Evolutionary conservation across 2,888 invertebrate species (phyloP), one percentile per base, ranked within the genome.

Genomic region (Leucoptera coffeella): DNA sequence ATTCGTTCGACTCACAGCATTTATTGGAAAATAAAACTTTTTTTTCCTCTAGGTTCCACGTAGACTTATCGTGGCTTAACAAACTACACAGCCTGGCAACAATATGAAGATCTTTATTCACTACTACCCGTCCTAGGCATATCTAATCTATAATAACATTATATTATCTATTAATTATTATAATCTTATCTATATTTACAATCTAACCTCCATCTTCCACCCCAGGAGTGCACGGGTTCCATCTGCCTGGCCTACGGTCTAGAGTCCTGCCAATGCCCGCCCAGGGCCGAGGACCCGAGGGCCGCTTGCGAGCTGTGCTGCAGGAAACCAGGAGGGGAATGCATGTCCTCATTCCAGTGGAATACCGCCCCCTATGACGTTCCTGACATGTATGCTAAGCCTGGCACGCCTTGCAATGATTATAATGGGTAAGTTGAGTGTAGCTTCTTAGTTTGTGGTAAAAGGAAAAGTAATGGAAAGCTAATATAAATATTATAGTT

Each of bases 241-340:
- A 94, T 99, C 48, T 99, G 97, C 67, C 75, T 94, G 39, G 91
- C 91, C 4, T 95, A 95, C 51, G 92, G 93, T 8, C 75, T 97
- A 57, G 91, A 94, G 61, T 95, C 95, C 19, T 97, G 97, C 49
- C 93, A 93, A 55, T 93, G 93, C 53, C 80, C 83, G 38, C 81
- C 89, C 4, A 82, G 82, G 17, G 78, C 80, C 25, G 80, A 77
- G 39, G 91, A 92, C 41, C 78, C 84, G 35, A 88, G 87, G 15
- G 88, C 92, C 40, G 85, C 91, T 2, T 95, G 94, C 56, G 91
- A 93, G 60, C 75, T 94, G 34, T 95, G 95, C 56, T 95, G 95
- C 53, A 87, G 90, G 47, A 44, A 12, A 15, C 56, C 82, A 36
- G 90, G 88, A 20, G 84, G 82, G 34, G 78, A 82, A 1, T 95